Base-by-base conservation (phyloP, 2,888 invertebrate species). In the Polyommatus icarus region DNA sequence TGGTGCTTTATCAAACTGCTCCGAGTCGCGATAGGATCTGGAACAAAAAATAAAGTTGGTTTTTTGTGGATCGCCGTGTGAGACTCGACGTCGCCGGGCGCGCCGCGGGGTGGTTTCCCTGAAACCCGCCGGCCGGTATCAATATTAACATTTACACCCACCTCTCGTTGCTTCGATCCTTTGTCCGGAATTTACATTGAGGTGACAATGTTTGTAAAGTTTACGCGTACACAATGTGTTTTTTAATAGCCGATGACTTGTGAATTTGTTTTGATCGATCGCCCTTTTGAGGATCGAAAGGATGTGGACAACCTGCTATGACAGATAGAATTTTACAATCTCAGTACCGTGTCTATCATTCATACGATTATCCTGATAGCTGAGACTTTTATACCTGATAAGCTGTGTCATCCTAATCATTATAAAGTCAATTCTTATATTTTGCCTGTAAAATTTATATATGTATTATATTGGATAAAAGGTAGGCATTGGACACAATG, bases 211-310 rank as follows among this genome's bases (percentile, higher is more conserved):
- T 92, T 92, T 90, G 91, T 90, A 89, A 87, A 88, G 85, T 92
- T 91, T 89, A 90, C 90, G 88, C 88, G 88, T 90, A 90, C 85
- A 93, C 92, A 92, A 92, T 91, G 85, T 81, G 83, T 89, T 92
- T 92, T 92, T 92, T 91, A 89, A 91, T 85, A 90, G 85, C 84
- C 91, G 94, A 94, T 94, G 94, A 94, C 94, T 94, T 90, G 94
- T 93, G 93, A 94, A 93, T 93, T 93, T 93, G 90, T 90, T 89
- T 86, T 93, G 94, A 94, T 94, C 86, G 94, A 94, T 93, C 84
- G 88, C 85, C 86, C 88, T 86, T 83, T 82, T 81, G 85, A 87
- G 88, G 77, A 76, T 81, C 76, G 81, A 83, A 54, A 46, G 73
- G 20, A 46, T 73, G 46, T 46, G 73, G 81, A 85, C 84, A 86